These are phyloP conservation scores for Quiscalus mexicanus DNA, from an alignment of 2,113 vertebrate genomes.

Conservation along the genomic window DNA sequence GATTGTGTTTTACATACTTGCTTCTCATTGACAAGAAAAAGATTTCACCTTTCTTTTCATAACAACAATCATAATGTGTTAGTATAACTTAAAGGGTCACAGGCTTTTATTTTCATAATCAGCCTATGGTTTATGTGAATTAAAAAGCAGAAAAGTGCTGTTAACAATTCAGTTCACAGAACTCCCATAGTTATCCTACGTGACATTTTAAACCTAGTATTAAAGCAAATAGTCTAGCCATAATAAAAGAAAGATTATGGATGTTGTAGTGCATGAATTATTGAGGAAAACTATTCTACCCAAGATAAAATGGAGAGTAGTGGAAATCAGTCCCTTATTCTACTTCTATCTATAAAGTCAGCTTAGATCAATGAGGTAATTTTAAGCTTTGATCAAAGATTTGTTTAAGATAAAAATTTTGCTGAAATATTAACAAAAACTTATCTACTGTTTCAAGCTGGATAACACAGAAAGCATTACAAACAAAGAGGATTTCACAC, in stretches of 20 bases:
- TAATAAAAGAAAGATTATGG: constrained; percentile 37
- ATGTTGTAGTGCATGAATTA: background rate
- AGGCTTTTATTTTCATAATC: background rate
- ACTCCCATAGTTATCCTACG: background rate
- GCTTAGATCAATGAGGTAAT: background rate
- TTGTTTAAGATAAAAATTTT: background rate
- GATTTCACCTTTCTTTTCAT: background rate
- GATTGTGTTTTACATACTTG: background rate
- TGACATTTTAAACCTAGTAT: background rate
- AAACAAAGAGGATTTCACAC: background rate
- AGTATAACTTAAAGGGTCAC: background rate
- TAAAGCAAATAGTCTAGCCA: background rate
- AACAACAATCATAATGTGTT: background rate
- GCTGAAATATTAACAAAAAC: background rate
- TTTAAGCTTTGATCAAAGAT: constrained; percentile 35
- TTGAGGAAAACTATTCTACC: background rate
- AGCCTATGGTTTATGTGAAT: background rate
- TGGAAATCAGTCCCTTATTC: background rate
- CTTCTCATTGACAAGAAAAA: background rate
- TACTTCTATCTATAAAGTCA: background rate
- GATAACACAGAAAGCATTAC: background rate
- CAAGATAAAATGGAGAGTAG: background rate
- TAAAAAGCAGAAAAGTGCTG: background rate
- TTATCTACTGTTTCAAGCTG: background rate
- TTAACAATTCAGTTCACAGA: background rate